phyloP scores from a whole-genome alignment of 2,113 vertebrate genomes.

The Onychostruthus taczanowskii region DNA sequence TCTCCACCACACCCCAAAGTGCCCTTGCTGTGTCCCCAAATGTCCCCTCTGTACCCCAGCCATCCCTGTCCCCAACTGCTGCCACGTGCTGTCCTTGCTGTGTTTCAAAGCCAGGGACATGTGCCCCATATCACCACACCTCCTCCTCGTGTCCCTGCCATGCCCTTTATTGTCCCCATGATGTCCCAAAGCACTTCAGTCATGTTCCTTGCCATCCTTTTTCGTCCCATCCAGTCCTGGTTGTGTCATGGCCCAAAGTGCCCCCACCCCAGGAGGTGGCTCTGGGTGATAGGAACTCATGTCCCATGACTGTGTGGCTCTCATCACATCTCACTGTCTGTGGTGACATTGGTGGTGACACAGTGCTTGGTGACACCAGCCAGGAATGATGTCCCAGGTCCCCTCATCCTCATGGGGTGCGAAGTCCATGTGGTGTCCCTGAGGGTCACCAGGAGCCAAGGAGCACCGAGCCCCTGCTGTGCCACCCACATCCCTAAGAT shows the following conservation, averaged over 20 bases:
- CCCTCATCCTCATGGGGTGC: rapidly evolving
- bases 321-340: rapidly evolving
- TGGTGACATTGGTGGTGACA: neutral
- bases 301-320: rapidly evolving
- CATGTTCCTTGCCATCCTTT: neutral
- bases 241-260: neutral
- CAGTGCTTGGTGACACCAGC: neutral
- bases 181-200: neutral
- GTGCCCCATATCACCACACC: neutral
- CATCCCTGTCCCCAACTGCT: neutral
- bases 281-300: rapidly evolving
- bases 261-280: neutral
- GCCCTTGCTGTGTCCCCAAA: neutral
- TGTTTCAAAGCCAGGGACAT: neutral
- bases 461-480: rapidly evolving
- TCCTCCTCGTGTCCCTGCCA: rapidly evolving
- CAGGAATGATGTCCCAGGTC: neutral
- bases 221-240: rapidly evolving
- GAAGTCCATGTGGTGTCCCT: neutral
- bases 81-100: rapidly evolving
- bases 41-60: neutral
- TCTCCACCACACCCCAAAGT: neutral
- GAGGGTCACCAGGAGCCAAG: neutral
- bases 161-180: neutral
- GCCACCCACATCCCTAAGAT: neutral